Evolutionary conservation across 2,113 vertebrate species (phyloP).

Genomic region (Hyperoodon ampullatus): DNA sequence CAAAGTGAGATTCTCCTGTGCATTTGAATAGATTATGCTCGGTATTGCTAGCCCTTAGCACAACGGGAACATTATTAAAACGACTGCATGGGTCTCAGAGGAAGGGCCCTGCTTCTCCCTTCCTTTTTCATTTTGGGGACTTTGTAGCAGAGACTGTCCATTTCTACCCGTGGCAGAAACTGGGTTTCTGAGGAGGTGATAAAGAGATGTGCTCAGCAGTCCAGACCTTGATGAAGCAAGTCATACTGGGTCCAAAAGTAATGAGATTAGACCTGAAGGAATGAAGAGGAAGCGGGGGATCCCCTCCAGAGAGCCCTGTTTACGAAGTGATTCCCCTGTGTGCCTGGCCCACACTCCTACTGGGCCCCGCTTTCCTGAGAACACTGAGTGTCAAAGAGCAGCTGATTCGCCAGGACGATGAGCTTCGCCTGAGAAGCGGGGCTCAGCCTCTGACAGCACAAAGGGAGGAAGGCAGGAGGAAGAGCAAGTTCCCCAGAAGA

Average conservation of each 20-base stretch:
- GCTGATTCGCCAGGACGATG: background rate
- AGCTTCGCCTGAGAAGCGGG: background rate
- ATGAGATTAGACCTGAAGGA: constrained; percentile 29
- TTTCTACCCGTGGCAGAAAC: constrained; percentile 38
- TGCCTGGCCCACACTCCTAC: background rate
- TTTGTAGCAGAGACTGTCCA: constrained; percentile 26
- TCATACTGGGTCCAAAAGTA: background rate
- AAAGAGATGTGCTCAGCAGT: background rate
- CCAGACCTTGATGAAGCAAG: background rate
- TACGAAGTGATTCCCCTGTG: background rate
- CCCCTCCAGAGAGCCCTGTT: background rate
- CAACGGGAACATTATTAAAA: constrained; percentile 72
- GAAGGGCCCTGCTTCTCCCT: constrained; percentile 57
- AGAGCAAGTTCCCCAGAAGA: background rate
- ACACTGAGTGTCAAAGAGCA: background rate
- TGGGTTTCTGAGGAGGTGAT: constrained; percentile 23
- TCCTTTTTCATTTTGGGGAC: constrained; percentile 61
- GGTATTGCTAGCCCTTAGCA: constrained; percentile 30
- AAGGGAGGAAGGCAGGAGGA: background rate
- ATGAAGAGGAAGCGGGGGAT: background rate
- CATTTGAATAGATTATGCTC: constrained; percentile 70
- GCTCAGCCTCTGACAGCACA: background rate
- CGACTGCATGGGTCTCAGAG: constrained; percentile 60
- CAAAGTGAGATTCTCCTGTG: constrained; percentile 68
- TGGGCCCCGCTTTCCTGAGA: background rate